A percentile compares a stretch with the other conserved stretches of the same genome.
Evolutionary conservation across 2,888 invertebrate genomes (phyloP).

Genomic region (Venusia cambrica): DNA sequence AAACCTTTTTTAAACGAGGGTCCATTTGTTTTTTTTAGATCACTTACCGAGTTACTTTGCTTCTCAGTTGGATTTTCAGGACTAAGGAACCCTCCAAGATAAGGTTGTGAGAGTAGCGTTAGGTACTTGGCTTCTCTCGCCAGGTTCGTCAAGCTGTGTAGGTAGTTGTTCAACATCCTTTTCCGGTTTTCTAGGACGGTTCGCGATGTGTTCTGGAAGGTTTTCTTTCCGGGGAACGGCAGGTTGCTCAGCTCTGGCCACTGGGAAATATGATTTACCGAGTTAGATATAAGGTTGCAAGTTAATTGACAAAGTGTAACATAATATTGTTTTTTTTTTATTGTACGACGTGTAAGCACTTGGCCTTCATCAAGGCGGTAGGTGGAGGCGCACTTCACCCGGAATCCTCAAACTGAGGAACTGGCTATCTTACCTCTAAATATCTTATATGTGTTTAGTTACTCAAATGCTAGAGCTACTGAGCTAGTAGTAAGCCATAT

Average conservation of each 20-base stretch:
- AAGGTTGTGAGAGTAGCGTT: slow-evolving; percentile 58
- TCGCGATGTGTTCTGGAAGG: slow-evolving; percentile 95
- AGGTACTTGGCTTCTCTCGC: slow-evolving; percentile 63
- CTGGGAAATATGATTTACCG: slow-evolving; percentile 62
- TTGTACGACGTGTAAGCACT: too few species aligned
- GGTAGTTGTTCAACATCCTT: slow-evolving; percentile 89
- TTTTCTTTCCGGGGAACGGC: slow-evolving; percentile 94
- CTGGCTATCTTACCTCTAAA: too few species aligned
- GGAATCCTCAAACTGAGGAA: too few species aligned
- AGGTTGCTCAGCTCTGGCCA: slow-evolving; percentile 89
- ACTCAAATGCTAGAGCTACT: too few species aligned
- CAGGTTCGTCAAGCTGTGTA: slow-evolving; percentile 82
- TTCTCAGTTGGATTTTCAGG: slow-evolving; percentile 68
- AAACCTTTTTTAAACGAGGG: too few species aligned
- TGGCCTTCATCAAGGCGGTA: too few species aligned
- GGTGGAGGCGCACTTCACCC: too few species aligned
- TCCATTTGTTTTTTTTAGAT: too few species aligned
- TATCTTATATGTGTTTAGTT: too few species aligned
- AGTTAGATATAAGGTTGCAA: neutral
- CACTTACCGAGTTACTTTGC: slow-evolving; percentile 64
- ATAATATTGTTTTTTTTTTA: too few species aligned
- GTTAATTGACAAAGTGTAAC: too few species aligned
- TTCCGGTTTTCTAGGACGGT: slow-evolving; percentile 92
- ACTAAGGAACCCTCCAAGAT: slow-evolving; percentile 71
- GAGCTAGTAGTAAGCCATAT: too few species aligned